Conservation (phyloP, 2,888 invertebrate genomes). For the Drosophila cyrtoloma region DNA sequence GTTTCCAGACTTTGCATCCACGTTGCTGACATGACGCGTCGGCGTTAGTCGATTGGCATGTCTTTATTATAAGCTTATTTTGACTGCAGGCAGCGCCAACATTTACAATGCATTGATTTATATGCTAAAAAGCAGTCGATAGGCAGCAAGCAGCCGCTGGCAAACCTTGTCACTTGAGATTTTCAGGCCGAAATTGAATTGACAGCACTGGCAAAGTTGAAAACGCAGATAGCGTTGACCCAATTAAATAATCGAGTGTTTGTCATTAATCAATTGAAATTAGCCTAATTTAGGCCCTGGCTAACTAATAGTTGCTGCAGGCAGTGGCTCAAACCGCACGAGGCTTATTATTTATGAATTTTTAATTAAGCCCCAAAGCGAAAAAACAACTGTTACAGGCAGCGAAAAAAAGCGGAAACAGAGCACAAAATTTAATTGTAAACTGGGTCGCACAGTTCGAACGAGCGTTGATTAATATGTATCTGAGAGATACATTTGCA, state of each 20-base stretch:
- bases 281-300: constrained; percentile 39
- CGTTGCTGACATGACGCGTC: constrained; percentile 68
- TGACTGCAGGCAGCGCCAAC: constrained; percentile 28
- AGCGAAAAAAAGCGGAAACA: constrained; percentile 48
- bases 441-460: constrained; percentile 62
- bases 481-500: constrained; percentile 35
- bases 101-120: constrained; percentile 71
- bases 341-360: constrained; percentile 67
- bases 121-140: constrained; percentile 69
- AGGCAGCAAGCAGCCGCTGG: constrained; percentile 34
- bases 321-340: constrained; percentile 21
- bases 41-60: constrained; percentile 75
- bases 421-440: constrained; percentile 55
- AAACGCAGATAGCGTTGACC: constrained; percentile 40
- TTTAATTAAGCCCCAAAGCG: constrained; percentile 60
- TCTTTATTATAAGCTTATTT: constrained; percentile 71
- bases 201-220: constrained; percentile 35
- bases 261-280: constrained; percentile 45
- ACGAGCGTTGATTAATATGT: constrained; percentile 53
- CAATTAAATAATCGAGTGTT: constrained; percentile 41
- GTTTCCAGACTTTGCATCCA: constrained; percentile 58
- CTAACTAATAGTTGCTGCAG: constrained; percentile 42
- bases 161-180: constrained; percentile 56
- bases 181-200: constrained; percentile 25
- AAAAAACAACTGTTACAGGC: neutral